These are phyloP conservation scores for Aphelinus certus DNA, from an alignment of 1,140 invertebrate species.

Conservation along the genomic window DNA sequence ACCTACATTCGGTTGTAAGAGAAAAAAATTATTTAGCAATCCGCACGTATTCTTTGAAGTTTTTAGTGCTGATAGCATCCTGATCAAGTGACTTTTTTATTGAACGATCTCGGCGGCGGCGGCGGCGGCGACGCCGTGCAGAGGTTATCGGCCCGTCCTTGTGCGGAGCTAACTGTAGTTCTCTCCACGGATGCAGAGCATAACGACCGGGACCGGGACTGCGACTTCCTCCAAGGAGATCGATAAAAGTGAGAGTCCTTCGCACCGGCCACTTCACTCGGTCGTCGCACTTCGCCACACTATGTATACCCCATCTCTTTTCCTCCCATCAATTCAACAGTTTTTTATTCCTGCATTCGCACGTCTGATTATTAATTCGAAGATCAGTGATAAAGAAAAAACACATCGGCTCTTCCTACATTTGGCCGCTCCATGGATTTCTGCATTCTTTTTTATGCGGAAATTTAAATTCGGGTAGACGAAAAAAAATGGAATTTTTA, in stretches of 20 bases:
- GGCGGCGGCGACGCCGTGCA: slow-evolving; percentile 31
- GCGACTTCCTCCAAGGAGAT: slow-evolving; percentile 59
- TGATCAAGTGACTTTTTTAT: too few species aligned
- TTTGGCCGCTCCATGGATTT: neutral
- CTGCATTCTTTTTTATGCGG: neutral
- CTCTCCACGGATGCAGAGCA: slow-evolving; percentile 57
- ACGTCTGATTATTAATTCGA: slow-evolving; percentile 43
- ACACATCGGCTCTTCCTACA: neutral
- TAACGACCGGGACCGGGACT: slow-evolving; percentile 52
- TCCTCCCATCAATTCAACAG: slow-evolving; percentile 15
- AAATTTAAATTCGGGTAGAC: too few species aligned
- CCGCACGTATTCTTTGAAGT: too few species aligned
- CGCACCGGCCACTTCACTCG: slow-evolving; percentile 40
- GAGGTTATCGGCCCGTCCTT: slow-evolving; percentile 59
- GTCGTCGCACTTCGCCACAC: slow-evolving; percentile 10
- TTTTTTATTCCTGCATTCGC: slow-evolving; percentile 24
- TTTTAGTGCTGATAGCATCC: too few species aligned
- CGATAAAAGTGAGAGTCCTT: slow-evolving; percentile 63
- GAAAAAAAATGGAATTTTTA: neutral
- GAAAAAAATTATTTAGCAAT: too few species aligned
- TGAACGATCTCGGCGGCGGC: too few species aligned
- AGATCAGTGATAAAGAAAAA: slow-evolving; percentile 43
- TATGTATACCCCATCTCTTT: neutral
- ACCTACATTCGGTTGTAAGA: too few species aligned
- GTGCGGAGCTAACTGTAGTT: slow-evolving; percentile 59